Evolutionary conservation across 1,140 invertebrate genomes (phyloP), one percentile per base, ranked within the genome.

Genomic region (Cherax quadricarinatus): DNA sequence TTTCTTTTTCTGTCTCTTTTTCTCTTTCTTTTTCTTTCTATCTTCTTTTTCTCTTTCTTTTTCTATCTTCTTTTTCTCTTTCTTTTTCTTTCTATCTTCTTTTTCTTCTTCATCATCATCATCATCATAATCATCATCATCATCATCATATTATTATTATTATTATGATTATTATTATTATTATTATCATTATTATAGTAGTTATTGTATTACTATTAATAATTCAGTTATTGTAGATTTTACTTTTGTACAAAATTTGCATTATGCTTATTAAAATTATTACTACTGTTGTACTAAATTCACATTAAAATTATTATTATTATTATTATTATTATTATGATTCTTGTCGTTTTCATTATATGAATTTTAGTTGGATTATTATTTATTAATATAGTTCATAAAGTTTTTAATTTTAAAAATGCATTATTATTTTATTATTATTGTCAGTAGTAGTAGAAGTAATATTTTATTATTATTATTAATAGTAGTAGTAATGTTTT

Each of bases 271-370:
- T 81, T 81, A 48, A 7, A 6, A 48, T 81, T 30, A 48, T 48
- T 41, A 48, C 18, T 81, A 41, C 53, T 81, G 49, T 81, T 81
- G n/a, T 81, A 41, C 30, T 2, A 41, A 41, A 41, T 41, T 41
- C 30, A 41, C 30, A 41, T 41, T 81, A 51, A 4, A 14, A 14
- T 57, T 57, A 57, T 0, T 21, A 57, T 57, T 83, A 60, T 60
- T 21, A 70, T 48, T 66, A 73, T 48, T 16, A 78, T 87, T 51
- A 24, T 78, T 78, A 14, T 30, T 18, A 12, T 86, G 30, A 86
- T 70, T 86, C 2, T 70, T 86, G 24, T 66, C 21, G 18, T 86
- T 51, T 21, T 86, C 75, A 73, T 86, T 86, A 51, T 86, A 48
- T 53, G 73, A 24, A 86, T 86, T 78, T 75, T 75, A n/a, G 75